These are phyloP conservation scores for Lobophora halterata DNA, from an alignment of 2,888 invertebrate species.

Conservation along the genomic window DNA sequence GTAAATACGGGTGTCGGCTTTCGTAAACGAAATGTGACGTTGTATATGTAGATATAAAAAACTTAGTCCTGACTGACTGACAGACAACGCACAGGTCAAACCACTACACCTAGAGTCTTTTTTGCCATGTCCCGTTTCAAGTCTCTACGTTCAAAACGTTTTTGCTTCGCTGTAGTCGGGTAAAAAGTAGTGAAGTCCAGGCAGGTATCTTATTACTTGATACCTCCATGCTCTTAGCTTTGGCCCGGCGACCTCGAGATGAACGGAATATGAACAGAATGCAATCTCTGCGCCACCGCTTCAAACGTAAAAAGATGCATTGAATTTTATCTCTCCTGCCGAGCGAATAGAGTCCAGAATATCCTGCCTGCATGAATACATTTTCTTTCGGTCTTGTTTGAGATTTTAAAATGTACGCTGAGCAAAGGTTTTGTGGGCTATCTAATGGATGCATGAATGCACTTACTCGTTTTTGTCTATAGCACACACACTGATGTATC, in stretches of 20 bases:
- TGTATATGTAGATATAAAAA: too few species aligned
- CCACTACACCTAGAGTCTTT: too few species aligned
- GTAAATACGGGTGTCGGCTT: too few species aligned
- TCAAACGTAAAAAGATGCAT: constrained; percentile 49
- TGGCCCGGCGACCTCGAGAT: constrained; percentile 50
- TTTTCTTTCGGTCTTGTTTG: constrained; percentile 29
- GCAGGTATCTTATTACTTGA: constrained; percentile 28
- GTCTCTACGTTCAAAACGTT: too few species aligned
- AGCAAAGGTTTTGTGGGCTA: constrained; percentile 38
- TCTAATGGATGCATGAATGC: constrained; percentile 29
- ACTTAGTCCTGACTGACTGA: too few species aligned
- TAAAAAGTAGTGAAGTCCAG: too few species aligned
- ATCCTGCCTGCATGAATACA: not conserved
- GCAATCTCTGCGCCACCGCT: constrained; percentile 53
- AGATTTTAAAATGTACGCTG: constrained; percentile 43
- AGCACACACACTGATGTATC: too few species aligned
- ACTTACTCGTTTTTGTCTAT: too few species aligned
- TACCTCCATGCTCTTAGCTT: constrained; percentile 38
- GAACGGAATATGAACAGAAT: constrained; percentile 63
- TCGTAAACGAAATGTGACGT: too few species aligned
- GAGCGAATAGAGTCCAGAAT: constrained; percentile 31
- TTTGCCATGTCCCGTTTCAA: too few species aligned
- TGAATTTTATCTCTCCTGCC: constrained; percentile 17
- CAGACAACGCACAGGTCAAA: too few species aligned
- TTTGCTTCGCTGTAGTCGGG: too few species aligned